Evolutionary conservation across 2,888 invertebrate genomes (phyloP).

Genomic region (Volucella inanis): DNA sequence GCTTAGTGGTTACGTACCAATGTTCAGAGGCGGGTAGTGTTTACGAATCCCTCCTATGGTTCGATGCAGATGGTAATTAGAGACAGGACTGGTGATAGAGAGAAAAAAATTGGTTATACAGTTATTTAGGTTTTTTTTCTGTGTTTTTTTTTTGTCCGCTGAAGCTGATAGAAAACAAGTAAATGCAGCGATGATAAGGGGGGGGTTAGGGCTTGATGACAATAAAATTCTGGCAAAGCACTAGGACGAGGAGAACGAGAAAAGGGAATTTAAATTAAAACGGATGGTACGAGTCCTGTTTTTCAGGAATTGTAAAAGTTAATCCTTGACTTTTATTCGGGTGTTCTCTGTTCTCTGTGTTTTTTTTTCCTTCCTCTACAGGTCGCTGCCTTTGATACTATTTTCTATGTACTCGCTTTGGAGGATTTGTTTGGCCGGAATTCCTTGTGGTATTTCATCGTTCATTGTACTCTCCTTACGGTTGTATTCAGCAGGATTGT

Average conservation of each 20-base stretch:
- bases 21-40: slow-evolving; percentile 42
- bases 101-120: too few species aligned
- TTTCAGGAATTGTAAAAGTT: slow-evolving; percentile 61
- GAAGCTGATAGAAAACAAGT: slow-evolving; percentile 38
- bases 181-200: slow-evolving; percentile 15
- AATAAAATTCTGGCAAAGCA: slow-evolving; percentile 27
- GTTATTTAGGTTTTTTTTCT: not conserved
- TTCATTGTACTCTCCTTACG: slow-evolving; percentile 20
- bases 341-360: slow-evolving; percentile 41
- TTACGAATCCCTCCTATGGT: slow-evolving; percentile 42
- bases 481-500: not conserved
- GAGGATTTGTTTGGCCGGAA: not conserved
- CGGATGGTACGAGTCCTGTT: slow-evolving; percentile 51
- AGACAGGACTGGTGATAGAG: slow-evolving; percentile 11
- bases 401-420: not conserved
- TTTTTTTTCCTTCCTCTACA: not conserved
- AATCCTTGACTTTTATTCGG: slow-evolving; percentile 71
- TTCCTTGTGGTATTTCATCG: slow-evolving; percentile 22
- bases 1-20: slow-evolving; percentile 45
- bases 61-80: slow-evolving; percentile 71
- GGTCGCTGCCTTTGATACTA: not conserved
- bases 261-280: slow-evolving; percentile 58
- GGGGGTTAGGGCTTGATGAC: slow-evolving; percentile 22
- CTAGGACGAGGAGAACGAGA: not conserved
- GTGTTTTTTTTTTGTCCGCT: not conserved